phyloP scores from a whole-genome alignment of 2,888 invertebrate species.

The Clunio marinus region DNA sequence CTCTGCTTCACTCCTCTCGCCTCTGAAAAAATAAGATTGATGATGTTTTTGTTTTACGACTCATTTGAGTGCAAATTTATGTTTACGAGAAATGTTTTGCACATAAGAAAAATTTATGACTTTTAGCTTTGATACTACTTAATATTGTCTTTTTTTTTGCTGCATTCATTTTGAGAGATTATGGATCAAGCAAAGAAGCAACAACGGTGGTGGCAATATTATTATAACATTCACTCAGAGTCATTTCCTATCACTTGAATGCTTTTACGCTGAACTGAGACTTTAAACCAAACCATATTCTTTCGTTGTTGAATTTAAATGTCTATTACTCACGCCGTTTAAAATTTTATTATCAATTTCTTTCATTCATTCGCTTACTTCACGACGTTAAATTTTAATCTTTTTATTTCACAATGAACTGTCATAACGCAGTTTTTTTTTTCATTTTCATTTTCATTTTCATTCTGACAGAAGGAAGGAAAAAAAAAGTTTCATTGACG shows the following conservation, averaged over 20 bases:
- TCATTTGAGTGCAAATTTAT: constrained; percentile 39
- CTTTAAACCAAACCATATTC: neutral
- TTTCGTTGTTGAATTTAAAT: neutral
- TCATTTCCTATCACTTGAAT: neutral
- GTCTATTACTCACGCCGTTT: too few species aligned
- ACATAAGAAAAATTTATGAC: constrained; percentile 35
- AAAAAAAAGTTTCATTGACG: too few species aligned
- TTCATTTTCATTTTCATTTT: neutral
- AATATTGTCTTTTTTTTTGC: constrained; percentile 17
- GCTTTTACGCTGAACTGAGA: neutral
- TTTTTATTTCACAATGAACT: constrained; percentile 13
- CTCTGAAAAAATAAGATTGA: constrained; percentile 21
- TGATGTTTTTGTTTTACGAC: constrained; percentile 38
- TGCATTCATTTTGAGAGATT: neutral
- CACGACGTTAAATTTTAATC: constrained; percentile 20
- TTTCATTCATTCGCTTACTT: neutral
- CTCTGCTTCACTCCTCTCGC: constrained; percentile 3
- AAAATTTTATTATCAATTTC: constrained; percentile 25
- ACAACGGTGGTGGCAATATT: neutral
- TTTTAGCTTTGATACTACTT: constrained; percentile 21
- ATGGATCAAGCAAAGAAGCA: neutral
- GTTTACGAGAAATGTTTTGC: constrained; percentile 37
- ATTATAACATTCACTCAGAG: neutral
- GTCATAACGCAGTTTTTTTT: neutral
- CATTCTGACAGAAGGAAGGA: neutral